These are phyloP conservation scores for Cathartes aura DNA, from an alignment of 2,113 vertebrate genomes.

Conservation along the genomic window DNA sequence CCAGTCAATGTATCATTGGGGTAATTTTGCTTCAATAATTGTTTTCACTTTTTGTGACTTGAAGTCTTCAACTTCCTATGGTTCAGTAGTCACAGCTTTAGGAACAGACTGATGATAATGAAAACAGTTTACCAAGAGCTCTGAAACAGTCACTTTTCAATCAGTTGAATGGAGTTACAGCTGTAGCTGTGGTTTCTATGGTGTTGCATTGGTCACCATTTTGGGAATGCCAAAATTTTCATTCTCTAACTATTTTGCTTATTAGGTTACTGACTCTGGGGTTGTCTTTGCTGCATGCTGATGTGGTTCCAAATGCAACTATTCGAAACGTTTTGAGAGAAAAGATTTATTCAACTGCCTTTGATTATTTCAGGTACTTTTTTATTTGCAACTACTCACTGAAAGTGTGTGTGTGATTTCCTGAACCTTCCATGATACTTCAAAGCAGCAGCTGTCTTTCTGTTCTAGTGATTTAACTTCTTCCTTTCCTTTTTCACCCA, in stretches of 20 bases:
- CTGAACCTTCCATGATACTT: background rate
- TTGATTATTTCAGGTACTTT: conserved; percentile 95
- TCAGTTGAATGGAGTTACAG: background rate
- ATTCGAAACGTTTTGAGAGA: conserved; percentile 94
- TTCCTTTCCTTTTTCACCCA: background rate
- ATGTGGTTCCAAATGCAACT: conserved; percentile 93
- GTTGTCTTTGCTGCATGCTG: conserved; percentile 91
- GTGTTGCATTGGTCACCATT: background rate
- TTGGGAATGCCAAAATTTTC: background rate
- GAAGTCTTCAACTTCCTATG: background rate
- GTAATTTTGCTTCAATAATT: background rate
- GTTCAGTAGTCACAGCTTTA: background rate
- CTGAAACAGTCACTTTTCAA: background rate
- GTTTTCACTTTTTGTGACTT: background rate
- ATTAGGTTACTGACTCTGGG: conserved; percentile 89
- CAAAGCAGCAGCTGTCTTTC: background rate
- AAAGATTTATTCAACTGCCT: conserved; percentile 97
- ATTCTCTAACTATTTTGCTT: background rate
- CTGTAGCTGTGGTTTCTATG: background rate
- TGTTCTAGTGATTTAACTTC: background rate
- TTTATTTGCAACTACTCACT: background rate
- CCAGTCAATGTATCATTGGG: background rate
- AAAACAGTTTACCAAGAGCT: background rate
- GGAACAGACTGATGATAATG: background rate
- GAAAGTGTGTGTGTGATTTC: background rate